Conservation (phyloP, 1,140 invertebrate genomes). For the Drosophila pruinosa region DNA sequence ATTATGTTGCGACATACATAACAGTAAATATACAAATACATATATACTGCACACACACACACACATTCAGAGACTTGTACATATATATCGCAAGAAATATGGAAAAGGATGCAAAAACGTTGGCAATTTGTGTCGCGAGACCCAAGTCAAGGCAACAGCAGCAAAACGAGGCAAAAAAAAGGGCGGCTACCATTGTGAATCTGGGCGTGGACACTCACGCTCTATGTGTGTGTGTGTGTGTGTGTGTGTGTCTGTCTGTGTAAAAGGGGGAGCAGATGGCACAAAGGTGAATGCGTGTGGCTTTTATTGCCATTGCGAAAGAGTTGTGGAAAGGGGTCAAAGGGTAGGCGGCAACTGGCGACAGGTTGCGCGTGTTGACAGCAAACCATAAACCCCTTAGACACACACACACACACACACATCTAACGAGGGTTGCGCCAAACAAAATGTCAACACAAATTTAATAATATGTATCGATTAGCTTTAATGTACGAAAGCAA, state of each 20-base stretch:
- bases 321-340: neutral
- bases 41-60: constrained; percentile 11
- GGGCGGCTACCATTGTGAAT: constrained; percentile 29
- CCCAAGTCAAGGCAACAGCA: constrained; percentile 29
- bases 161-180: neutral
- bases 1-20: constrained; percentile 68
- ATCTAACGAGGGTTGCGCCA: constrained; percentile 34
- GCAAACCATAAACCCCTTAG: constrained; percentile 27
- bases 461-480: constrained; percentile 4
- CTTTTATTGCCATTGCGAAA: constrained; percentile 58
- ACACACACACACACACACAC: constrained; percentile 27
- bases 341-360: constrained; percentile 47
- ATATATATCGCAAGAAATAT: constrained; percentile 56
- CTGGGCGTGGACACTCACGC: constrained; percentile 10
- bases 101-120: constrained; percentile 79
- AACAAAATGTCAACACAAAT: constrained; percentile 16
- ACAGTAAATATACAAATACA: constrained; percentile 8
- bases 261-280: neutral
- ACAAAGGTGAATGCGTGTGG: constrained; percentile 66
- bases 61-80: neutral
- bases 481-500: neutral
- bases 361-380: constrained; percentile 72
- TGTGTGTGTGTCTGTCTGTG: neutral
- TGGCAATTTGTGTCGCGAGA: constrained; percentile 76
- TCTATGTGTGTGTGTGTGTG: neutral